These are phyloP conservation scores for Tiliacea aurago DNA, from an alignment of 2,888 invertebrate species.

Conservation along the genomic window DNA sequence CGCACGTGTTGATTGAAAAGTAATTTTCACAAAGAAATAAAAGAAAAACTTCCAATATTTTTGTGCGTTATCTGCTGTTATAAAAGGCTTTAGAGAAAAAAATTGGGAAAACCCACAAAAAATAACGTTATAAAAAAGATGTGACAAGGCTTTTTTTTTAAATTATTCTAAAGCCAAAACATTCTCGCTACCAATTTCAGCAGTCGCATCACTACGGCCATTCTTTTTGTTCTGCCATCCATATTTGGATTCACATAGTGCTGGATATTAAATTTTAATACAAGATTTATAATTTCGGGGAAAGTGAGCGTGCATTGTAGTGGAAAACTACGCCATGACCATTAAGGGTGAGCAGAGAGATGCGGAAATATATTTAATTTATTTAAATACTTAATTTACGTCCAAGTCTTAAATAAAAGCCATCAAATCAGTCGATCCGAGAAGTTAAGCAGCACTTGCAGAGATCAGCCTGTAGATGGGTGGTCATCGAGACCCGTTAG, in stretches of 20 bases:
- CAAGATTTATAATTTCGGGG: constrained; percentile 56
- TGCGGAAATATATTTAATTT: constrained; percentile 15
- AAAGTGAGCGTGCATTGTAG: constrained; percentile 56
- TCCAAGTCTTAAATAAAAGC: not conserved
- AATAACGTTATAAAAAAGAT: no score
- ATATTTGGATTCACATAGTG: constrained; percentile 43
- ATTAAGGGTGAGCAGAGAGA: constrained; percentile 37
- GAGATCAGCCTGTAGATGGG: not conserved
- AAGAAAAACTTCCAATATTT: not conserved
- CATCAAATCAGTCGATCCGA: not conserved
- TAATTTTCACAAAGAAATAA: not conserved
- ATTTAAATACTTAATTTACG: constrained; percentile 10
- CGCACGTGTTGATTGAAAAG: not conserved
- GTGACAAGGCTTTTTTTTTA: not conserved
- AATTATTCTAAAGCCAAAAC: not conserved
- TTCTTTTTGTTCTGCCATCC: constrained; percentile 46
- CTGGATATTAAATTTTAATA: constrained; percentile 49
- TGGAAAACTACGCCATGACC: constrained; percentile 45
- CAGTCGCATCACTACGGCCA: constrained; percentile 50
- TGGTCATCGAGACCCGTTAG: not conserved
- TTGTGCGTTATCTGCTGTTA: not conserved
- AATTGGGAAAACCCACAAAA: no score
- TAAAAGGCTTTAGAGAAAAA: no score
- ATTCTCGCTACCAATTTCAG: not conserved
- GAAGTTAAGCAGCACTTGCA: not conserved